These are phyloP conservation scores for Onychorhynchus coronatus DNA, from an alignment of 2,113 vertebrate genomes.

Conservation along the genomic window DNA sequence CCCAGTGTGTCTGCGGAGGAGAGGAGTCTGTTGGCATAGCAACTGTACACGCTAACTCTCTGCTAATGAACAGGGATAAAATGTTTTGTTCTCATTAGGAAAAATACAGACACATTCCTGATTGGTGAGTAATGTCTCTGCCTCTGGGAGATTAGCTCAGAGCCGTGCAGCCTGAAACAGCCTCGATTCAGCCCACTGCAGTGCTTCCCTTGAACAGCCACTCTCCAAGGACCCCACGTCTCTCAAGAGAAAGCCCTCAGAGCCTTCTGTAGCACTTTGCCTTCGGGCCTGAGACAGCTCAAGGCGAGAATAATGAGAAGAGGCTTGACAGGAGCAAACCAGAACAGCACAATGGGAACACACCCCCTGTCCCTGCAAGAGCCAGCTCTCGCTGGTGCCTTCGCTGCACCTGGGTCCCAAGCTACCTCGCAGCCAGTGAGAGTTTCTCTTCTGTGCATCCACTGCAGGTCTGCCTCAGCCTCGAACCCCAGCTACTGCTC, in stretches of 20 bases:
- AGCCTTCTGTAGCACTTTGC: not conserved
- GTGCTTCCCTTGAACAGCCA: conserved; percentile 26
- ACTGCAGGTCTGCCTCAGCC: not conserved
- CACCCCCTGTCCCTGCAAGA: not conserved
- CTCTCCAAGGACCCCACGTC: not conserved
- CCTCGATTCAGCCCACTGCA: conserved; percentile 48
- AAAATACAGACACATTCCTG: conserved; percentile 74
- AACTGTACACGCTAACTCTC: conserved; percentile 63
- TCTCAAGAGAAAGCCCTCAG: conserved; percentile 9
- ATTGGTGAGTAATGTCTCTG: conserved; percentile 74
- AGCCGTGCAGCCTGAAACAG: conserved; percentile 58
- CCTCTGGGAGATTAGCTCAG: conserved; percentile 64
- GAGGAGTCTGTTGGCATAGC: conserved; percentile 69
- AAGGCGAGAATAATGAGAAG: conserved; percentile 40
- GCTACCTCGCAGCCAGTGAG: not conserved
- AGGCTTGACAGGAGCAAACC: conserved; percentile 33
- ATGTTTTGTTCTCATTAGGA: conserved; percentile 75
- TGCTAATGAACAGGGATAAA: conserved; percentile 69
- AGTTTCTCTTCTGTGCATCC: not conserved
- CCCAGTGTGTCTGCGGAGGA: conserved; percentile 42
- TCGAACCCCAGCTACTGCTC: not conserved
- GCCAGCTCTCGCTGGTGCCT: not conserved
- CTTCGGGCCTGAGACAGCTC: conserved; percentile 33
- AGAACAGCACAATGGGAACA: conserved; percentile 12
- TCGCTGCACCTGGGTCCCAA: not conserved